A percentile compares a stretch with the other conserved stretches of the same genome.
Conservation (phyloP, 2,113 vertebrate species). For the Aythya baeri region DNA sequence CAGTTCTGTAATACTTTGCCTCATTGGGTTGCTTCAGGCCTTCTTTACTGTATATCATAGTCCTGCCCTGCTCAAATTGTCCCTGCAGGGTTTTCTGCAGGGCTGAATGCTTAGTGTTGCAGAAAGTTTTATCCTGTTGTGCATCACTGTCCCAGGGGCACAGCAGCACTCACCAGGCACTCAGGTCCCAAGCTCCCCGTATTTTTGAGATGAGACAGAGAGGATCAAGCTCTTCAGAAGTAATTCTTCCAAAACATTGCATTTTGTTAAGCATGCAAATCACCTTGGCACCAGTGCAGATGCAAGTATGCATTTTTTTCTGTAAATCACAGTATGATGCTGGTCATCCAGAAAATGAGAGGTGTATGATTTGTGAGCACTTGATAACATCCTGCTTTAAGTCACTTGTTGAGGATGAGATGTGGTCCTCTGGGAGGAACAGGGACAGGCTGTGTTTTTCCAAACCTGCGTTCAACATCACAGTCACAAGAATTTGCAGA, state of each 20-base stretch:
- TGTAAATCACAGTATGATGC: not conserved
- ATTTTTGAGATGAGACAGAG: not conserved
- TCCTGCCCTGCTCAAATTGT: not conserved
- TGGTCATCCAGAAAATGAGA: not conserved
- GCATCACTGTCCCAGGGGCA: not conserved
- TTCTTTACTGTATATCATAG: not conserved
- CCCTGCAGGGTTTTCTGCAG: not conserved
- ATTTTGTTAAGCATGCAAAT: not conserved
- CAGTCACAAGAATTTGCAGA: not conserved
- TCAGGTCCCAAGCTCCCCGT: not conserved
- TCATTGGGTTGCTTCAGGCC: not conserved
- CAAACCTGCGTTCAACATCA: not conserved
- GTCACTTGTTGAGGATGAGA: not conserved
- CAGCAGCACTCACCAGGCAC: not conserved
- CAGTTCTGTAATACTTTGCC: not conserved
- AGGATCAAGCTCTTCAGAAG: not conserved
- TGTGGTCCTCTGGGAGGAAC: not conserved
- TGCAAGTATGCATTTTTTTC: not conserved
- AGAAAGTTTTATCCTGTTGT: not conserved
- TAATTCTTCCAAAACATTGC: not conserved
- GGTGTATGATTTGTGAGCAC: not conserved
- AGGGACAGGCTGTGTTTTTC: not conserved
- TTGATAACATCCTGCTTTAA: not conserved
- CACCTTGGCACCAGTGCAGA: not conserved
- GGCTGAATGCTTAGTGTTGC: accelerated